Evolutionary conservation across 2,797 vertebrate species (phyloP).

Genomic region (Crax fasciolata): DNA sequence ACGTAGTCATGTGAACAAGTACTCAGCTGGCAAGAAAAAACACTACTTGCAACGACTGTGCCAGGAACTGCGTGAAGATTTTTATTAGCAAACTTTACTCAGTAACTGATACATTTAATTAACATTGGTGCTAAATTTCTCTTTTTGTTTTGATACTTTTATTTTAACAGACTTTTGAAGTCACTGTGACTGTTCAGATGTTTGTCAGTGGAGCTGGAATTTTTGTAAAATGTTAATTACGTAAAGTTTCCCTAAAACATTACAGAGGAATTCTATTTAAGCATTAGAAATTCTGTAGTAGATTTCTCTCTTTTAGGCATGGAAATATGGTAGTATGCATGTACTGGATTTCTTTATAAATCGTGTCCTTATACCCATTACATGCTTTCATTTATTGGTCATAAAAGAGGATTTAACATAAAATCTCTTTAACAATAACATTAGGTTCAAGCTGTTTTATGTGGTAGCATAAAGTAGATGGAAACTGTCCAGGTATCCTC

Average conservation of each 20-base stretch:
- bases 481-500: conserved; percentile 24
- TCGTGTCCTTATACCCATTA: conserved; percentile 53
- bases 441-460: conserved; percentile 56
- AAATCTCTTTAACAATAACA: conserved; percentile 64
- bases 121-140: background rate
- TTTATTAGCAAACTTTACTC: background rate
- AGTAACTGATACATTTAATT: background rate
- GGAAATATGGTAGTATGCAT: conserved; percentile 2
- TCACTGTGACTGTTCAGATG: background rate
- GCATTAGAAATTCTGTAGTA: background rate
- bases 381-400: background rate
- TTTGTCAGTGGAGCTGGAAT: background rate
- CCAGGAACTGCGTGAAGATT: background rate
- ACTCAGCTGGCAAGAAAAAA: background rate
- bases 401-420: conserved; percentile 54
- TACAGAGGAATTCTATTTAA: background rate
- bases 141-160: background rate
- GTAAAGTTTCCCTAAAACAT: background rate
- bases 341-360: conserved; percentile 40
- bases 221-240: background rate
- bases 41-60: background rate
- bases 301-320: conserved; percentile 7
- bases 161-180: background rate
- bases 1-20: rapidly evolving
- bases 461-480: background rate